Evolutionary conservation across 1,140 invertebrate species (phyloP).

Genomic region (Dendrolimus kikuchii): DNA sequence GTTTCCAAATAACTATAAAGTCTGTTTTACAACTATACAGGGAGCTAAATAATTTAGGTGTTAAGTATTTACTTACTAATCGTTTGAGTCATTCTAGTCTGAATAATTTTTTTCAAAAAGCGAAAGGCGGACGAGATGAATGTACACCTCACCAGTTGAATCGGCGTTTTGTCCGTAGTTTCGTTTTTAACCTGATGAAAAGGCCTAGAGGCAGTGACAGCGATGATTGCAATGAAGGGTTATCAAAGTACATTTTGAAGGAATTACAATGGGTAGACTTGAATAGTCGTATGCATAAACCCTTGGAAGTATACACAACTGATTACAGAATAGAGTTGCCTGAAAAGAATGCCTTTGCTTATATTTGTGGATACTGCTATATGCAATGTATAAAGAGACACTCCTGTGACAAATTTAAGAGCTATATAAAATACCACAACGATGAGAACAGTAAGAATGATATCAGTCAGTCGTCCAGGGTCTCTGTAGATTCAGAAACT

Average conservation of each 20-base stretch:
- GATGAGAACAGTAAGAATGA: neutral
- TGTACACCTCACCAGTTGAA: constrained; percentile 6
- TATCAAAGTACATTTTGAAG: neutral
- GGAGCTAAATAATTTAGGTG: constrained; percentile 2
- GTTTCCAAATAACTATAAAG: constrained; percentile 9
- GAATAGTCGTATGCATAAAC: neutral
- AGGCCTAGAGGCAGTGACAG: neutral
- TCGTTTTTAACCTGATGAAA: constrained; percentile 4
- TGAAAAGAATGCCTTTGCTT: constrained; percentile 8
- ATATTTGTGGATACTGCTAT: constrained; percentile 6
- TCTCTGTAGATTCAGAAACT: constrained; percentile 1
- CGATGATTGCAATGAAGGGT: neutral
- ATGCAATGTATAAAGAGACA: constrained; percentile 4
- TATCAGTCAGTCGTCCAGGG: neutral
- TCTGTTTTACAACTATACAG: constrained; percentile 5
- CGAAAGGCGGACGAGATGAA: neutral
- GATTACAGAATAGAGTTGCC: constrained; percentile 3
- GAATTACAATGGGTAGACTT: neutral
- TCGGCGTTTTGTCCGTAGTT: constrained; percentile 1
- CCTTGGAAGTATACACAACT: constrained; percentile 4
- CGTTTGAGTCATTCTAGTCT: constrained; percentile 5
- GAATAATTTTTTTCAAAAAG: constrained; percentile 3
- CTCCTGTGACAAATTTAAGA: constrained; percentile 3
- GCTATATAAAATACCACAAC: neutral
- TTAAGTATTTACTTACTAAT: constrained; percentile 4